Base-by-base conservation (phyloP, 2,113 vertebrate genomes). In the Hemiprocne comata region DNA sequence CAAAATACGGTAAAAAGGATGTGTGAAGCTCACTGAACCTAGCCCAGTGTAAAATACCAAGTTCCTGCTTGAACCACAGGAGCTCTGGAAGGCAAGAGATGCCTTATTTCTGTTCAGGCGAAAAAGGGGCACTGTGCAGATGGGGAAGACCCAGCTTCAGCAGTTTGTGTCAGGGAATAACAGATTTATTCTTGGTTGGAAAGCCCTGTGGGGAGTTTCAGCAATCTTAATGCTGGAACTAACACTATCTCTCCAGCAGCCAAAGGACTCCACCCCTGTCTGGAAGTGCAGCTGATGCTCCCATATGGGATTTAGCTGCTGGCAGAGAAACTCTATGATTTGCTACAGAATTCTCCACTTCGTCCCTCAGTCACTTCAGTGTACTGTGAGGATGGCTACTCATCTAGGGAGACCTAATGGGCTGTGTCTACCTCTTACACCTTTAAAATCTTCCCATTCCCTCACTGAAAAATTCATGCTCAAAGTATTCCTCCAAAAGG, bases 131-230 rank as follows among this genome's bases (percentile, higher is more conserved):
- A 94, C 95, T 95, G 95, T 96, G 84, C 95, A 97, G 96, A 97
- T 97, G 95, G 95, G 96, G 94, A 97, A 97, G 95, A 95, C 96
- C 96, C 95, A 94, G 93, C 93, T 96, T 96, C 95, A 96, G 96
- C 94, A 95, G 89, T 96, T 96, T 94, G 85, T 96, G 94, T 97
- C 96, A 96, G 80, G 89, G 87, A 97, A 89, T 94, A 97, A 94
- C 96, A 96, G 95, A 97, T 96, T 94, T 97, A 97, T 94, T 95
- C 95, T 94, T 94, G 87, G 94, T 76, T 95, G 96, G 96, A 96
- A 96, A 93, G 89, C 94, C 96, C 96, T 91, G 96, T 89, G 89
- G 96, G 96, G 95, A 95, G 91, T 92, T 95, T 75, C 89, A 94
- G 91, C 85, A 97, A 85, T 95, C 95, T 95, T 85, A 95, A 93